phyloP scores from a whole-genome alignment of 2,113 vertebrate genomes.

The Saccopteryx leptura region DNA sequence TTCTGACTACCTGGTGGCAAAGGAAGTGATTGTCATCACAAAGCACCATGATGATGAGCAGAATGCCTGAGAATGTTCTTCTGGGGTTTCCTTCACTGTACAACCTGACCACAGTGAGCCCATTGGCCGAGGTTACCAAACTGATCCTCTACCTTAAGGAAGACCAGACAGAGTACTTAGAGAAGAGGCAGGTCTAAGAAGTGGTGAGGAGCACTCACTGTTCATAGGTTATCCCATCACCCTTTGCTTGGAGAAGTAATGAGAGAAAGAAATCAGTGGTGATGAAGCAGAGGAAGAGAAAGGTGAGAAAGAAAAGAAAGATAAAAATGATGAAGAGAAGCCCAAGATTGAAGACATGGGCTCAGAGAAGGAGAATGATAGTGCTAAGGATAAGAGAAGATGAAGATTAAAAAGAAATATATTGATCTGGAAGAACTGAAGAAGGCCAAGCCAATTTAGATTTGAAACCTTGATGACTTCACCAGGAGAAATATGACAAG shows the following conservation, averaged over 20 bases:
- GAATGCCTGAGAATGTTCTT: conserved; percentile 96
- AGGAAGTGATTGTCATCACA: conserved; percentile 94
- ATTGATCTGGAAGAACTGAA: conserved; percentile 97
- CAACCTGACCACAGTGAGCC: conserved; percentile 92
- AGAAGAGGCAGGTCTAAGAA: conserved; percentile 95
- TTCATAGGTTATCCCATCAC: no score
- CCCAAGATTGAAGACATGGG: conserved; percentile 96
- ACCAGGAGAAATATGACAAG: conserved; percentile 97
- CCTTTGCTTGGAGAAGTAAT: no score
- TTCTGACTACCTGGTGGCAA: conserved; percentile 96
- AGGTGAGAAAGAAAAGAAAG: conserved; percentile 90
- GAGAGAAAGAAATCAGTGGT: conserved; percentile 95
- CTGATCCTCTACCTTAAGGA: conserved; percentile 96
- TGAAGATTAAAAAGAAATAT: conserved; percentile 98
- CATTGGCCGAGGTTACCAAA: conserved; percentile 94
- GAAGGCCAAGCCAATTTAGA: conserved; percentile 99
- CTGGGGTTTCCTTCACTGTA: conserved; percentile 96
- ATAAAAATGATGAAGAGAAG: conserved; percentile 87
- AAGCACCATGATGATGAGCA: conserved; percentile 98
- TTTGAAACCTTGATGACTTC: conserved; percentile 96
- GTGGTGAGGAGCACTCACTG: conserved; percentile 97
- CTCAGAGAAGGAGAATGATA: conserved; percentile 95
- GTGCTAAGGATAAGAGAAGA: conserved; percentile 93
- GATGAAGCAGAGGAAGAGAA: conserved; percentile 97
- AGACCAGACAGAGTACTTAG: conserved; percentile 98